A percentile compares a stretch with the other conserved stretches of the same genome.
These are phyloP conservation scores for Tipula vernalis DNA, from an alignment of 2,888 invertebrate species.

Conservation along the genomic window DNA sequence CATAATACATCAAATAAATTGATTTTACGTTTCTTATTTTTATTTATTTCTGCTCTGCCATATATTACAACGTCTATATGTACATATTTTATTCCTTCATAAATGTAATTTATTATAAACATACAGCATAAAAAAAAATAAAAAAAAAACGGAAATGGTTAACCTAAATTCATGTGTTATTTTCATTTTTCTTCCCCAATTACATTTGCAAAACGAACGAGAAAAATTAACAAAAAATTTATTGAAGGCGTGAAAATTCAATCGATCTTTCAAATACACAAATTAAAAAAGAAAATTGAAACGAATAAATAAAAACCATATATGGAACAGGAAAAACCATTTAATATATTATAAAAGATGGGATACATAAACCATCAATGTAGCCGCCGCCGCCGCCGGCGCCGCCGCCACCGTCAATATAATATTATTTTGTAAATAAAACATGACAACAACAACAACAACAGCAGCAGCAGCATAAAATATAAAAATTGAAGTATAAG, in stretches of 20 bases:
- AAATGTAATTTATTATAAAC: not conserved
- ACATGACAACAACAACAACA: slow-evolving; percentile 4
- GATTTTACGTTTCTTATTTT: not conserved
- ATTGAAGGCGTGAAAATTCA: not conserved
- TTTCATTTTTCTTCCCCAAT: not conserved
- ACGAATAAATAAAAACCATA: not conserved
- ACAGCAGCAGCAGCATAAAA: not conserved
- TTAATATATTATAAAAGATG: not conserved
- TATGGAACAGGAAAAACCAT: not conserved
- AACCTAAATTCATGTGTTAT: not conserved
- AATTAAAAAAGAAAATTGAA: not conserved
- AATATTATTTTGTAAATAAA: not conserved
- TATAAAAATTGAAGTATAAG: not conserved
- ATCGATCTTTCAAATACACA: not conserved
- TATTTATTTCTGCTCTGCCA: not conserved
- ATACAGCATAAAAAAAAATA: not conserved
- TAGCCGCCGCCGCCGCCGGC: not conserved
- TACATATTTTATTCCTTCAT: not conserved
- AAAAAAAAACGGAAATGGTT: not conserved
- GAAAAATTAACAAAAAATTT: not conserved
- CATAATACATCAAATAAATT: slow-evolving; percentile 4
- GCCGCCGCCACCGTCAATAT: not conserved
- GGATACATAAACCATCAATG: not conserved
- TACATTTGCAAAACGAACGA: not conserved
- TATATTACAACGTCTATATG: not conserved